Percentiles rank a stretch among this genome's conserved stretches.
phyloP scores from a whole-genome alignment of 2,888 invertebrate genomes.

The Torymus auratus region DNA sequence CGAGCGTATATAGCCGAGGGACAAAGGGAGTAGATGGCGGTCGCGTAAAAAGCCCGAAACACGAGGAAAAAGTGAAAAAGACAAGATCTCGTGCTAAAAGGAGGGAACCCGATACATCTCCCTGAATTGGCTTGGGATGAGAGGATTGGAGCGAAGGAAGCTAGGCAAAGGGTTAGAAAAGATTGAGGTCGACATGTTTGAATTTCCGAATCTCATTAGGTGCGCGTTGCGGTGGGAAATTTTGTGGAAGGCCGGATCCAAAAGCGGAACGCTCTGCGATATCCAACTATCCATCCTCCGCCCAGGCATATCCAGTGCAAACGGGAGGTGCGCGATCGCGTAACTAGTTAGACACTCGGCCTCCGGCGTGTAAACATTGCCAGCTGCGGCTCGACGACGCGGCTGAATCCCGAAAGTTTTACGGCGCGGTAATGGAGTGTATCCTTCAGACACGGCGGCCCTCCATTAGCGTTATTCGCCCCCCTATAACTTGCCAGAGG shows the following conservation, averaged over 20 bases:
- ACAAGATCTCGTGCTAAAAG: not conserved
- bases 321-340: no score
- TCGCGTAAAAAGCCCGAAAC: no score
- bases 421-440: conserved; percentile 56
- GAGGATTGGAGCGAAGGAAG: not conserved
- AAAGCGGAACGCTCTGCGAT: conserved; percentile 12
- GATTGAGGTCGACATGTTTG: conserved; percentile 50
- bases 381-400: not conserved
- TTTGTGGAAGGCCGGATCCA: conserved; percentile 36
- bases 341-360: not conserved
- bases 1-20: not conserved
- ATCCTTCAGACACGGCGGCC: conserved; percentile 34
- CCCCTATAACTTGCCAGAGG: conserved; percentile 1
- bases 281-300: conserved; percentile 27
- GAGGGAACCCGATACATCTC: not conserved
- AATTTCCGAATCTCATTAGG: conserved; percentile 58
- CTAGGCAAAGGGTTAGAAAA: conserved; percentile 45
- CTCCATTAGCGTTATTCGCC: conserved; percentile 51
- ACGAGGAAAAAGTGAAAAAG: not conserved
- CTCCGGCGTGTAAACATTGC: conserved; percentile 43
- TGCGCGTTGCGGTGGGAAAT: conserved; percentile 37
- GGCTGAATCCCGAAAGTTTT: conserved; percentile 55
- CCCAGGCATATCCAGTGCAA: not conserved
- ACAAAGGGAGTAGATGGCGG: not conserved
- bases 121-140: conserved; percentile 21